Evolutionary conservation across 1,140 invertebrate genomes (phyloP).

Genomic region (Apis cerana): DNA sequence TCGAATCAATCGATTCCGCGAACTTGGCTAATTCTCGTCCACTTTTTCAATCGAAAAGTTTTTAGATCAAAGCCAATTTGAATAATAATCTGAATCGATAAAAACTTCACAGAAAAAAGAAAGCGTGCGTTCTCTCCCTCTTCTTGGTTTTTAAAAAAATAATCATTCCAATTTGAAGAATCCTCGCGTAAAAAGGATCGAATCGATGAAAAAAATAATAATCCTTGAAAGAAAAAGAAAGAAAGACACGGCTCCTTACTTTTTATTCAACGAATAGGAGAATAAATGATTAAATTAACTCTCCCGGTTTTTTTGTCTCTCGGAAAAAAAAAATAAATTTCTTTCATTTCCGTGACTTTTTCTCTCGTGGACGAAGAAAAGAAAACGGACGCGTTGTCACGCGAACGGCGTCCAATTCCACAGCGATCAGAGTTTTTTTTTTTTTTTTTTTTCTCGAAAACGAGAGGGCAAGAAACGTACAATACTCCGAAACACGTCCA

Average conservation of each 20-base stretch:
- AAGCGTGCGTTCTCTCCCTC: no score
- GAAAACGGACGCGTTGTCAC: neutral
- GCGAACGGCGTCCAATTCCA: slow-evolving; percentile 4
- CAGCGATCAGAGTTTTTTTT: neutral
- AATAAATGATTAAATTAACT: no score
- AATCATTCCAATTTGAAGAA: no score
- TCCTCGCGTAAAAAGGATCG: no score
- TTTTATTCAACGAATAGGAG: no score
- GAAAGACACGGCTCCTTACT: no score
- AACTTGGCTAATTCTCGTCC: neutral
- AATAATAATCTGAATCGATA: neutral
- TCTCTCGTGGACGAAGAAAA: neutral
- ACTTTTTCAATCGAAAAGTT: neutral
- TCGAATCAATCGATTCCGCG: neutral
- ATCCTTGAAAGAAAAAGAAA: no score
- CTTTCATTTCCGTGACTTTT: neutral
- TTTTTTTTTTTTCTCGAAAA: neutral
- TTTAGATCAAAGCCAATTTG: neutral
- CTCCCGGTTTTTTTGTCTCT: no score
- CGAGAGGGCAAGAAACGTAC: slow-evolving; percentile 24
- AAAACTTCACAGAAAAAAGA: neutral
- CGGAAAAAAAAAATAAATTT: no score
- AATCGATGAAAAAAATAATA: no score
- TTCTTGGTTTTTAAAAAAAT: no score
- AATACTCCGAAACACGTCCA: neutral